Base-by-base conservation (phyloP, 2,797 vertebrate species). In the Chromobotia macracanthus region DNA sequence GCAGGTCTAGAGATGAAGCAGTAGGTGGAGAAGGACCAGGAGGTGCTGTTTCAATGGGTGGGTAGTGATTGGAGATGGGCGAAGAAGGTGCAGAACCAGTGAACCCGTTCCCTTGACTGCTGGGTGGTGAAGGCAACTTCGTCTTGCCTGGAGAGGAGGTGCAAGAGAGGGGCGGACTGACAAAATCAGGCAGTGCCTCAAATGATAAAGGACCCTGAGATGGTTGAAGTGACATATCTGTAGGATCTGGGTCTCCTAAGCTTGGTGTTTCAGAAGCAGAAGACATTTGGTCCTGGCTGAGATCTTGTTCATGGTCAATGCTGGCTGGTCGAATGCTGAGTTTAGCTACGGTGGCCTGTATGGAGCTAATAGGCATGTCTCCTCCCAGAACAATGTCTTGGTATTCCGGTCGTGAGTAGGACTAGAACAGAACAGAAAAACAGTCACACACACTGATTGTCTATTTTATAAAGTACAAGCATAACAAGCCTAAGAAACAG, bases 281-380 rank as follows among this genome's bases (percentile, higher is more conserved):
- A 0, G 76, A 38, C 0, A 71, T 77, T 0, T 35, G 63, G 4
- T 94, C 93, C 0, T 74, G 25, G 10, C 83, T 10, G 0, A 75
- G 77, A 13, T 93, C 91, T 81, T 89, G 84, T 31, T 89, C 80
- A 0, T 84, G 84, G 61, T 93, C 91, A 0, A 87, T 74, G 48
- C 85, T 88, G 10, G 89, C 82, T 0, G 96, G 92, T 0, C 93
- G 94, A 86, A 99, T 93, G 89, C 96, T 99, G 41, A 99, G 95
- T 87, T 97, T 98, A 80, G 96, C 97, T 0, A 99, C 97, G 64
- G 97, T 98, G 84, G 97, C 97, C 83, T 99, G 97, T 88, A 99
- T 99, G 88, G 97, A 99, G 90, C 97, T 99, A 93, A 99, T 98
- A 72, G 97, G 94, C 89, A 99, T 92, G 9, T 99, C 97, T 0